Conservation (phyloP, 2,113 vertebrate species). For the Dermatemys mawii region DNA sequence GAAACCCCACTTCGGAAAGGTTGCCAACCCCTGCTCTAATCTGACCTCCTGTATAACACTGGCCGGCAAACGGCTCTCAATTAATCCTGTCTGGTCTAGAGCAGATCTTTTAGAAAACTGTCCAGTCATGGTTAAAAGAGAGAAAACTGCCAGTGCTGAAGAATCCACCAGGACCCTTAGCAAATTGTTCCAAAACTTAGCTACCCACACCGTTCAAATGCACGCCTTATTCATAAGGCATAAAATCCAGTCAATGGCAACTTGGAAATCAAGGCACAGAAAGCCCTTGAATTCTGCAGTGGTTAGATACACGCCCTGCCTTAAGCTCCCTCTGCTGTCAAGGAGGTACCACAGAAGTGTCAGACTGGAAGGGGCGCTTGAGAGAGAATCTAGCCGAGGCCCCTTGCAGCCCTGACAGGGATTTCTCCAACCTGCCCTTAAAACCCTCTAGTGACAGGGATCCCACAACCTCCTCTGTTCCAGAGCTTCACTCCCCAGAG, state of each 20-base stretch:
- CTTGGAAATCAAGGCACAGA: background rate
- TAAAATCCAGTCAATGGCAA: background rate
- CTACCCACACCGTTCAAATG: background rate
- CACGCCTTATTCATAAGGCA: background rate
- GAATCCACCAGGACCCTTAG: background rate
- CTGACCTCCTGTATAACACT: background rate
- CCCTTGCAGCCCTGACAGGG: background rate
- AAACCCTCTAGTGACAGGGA: background rate
- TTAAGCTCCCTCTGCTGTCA: background rate
- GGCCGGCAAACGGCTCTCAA: background rate
- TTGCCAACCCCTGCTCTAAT: no score
- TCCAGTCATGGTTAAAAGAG: background rate
- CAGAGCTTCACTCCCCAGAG: no score
- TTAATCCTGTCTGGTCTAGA: background rate
- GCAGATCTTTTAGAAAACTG: background rate
- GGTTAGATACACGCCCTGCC: background rate
- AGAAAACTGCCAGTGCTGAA: background rate
- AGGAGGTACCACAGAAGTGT: background rate
- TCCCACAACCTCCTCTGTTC: background rate
- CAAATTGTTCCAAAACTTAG: no score
- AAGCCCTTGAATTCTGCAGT: background rate
- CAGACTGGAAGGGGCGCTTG: background rate
- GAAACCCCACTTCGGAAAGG: no score
- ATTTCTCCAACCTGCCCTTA: background rate
- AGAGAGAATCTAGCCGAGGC: background rate